These are phyloP conservation scores for Setophaga kirtlandii DNA, from an alignment of 2,113 vertebrate genomes.

Conservation along the genomic window DNA sequence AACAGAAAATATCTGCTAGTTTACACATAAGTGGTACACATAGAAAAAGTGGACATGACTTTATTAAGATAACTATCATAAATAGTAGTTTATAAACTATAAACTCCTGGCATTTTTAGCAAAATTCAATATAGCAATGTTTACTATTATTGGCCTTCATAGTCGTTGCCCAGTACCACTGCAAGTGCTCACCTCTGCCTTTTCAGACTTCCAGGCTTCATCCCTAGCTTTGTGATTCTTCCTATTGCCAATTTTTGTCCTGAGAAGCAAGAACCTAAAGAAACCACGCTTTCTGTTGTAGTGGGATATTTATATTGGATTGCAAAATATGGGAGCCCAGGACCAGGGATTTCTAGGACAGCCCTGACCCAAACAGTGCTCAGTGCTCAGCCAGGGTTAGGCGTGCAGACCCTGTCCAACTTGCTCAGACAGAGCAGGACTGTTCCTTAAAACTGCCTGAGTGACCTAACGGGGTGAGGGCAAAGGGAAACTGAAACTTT, in stretches of 20 bases:
- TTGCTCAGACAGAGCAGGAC: not conserved
- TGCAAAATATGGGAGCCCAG: not conserved
- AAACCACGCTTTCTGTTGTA: not conserved
- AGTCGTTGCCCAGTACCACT: not conserved
- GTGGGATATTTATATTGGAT: not conserved
- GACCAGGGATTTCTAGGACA: not conserved
- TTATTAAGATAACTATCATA: not conserved
- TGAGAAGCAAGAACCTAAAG: not conserved
- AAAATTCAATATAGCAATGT: not conserved
- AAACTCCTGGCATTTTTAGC: not conserved
- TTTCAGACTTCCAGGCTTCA: not conserved
- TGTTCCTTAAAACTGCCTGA: not conserved
- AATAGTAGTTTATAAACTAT: not conserved
- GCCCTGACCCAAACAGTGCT: not conserved
- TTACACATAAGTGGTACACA: not conserved
- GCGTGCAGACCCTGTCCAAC: not conserved
- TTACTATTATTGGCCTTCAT: not conserved
- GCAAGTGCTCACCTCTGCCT: not conserved
- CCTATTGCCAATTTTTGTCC: not conserved
- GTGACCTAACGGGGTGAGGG: not conserved
- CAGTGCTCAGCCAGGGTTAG: not conserved
- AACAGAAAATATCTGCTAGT: not conserved
- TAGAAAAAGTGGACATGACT: not conserved
- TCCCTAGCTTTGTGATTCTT: not conserved
- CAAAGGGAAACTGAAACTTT: not conserved